These are phyloP conservation scores for Prietella phreatophila DNA, from an alignment of 2,113 vertebrate species.

Conservation along the genomic window DNA sequence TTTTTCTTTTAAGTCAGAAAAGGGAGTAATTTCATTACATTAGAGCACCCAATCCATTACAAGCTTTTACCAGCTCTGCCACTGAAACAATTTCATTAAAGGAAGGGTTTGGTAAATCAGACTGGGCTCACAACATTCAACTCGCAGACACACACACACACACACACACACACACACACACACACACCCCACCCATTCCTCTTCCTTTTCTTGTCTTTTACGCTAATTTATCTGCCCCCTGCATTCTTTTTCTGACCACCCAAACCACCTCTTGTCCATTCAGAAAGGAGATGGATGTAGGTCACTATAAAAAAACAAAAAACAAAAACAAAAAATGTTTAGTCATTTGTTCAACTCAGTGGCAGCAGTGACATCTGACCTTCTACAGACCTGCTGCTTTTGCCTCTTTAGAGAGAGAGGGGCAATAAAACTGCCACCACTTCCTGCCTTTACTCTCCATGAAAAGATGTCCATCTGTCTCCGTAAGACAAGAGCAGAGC, in stretches of 20 bases:
- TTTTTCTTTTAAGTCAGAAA: constrained; percentile 84
- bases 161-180: constrained; percentile 72
- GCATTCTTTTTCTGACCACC: background rate
- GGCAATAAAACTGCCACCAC: constrained; percentile 46
- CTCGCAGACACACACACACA: constrained; percentile 72
- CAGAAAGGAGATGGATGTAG: constrained; percentile 41
- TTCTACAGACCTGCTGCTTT: constrained; percentile 24
- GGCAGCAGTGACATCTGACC: constrained; percentile 57
- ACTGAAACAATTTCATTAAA: constrained; percentile 99
- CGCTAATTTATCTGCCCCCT: constrained; percentile 83
- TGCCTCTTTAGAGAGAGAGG: constrained; percentile 31
- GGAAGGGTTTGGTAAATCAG: constrained; percentile 98
- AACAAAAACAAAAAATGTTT: too few species aligned
- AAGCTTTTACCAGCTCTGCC: constrained; percentile 99
- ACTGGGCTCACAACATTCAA: constrained; percentile 87
- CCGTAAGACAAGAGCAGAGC: constrained; percentile 27
- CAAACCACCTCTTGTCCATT: constrained; percentile 33
- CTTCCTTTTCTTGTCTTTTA: constrained; percentile 78
- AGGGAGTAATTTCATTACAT: constrained; percentile 99
- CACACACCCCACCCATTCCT: constrained; percentile 65
- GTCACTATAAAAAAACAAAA: constrained; percentile 54
- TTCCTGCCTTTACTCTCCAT: constrained; percentile 47
- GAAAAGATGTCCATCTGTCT: constrained; percentile 42
- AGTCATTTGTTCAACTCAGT: constrained; percentile 46
- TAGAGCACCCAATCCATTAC: constrained; percentile 99